Base-by-base conservation (phyloP, 2,113 vertebrate species). In the Carassius carassius region DNA sequence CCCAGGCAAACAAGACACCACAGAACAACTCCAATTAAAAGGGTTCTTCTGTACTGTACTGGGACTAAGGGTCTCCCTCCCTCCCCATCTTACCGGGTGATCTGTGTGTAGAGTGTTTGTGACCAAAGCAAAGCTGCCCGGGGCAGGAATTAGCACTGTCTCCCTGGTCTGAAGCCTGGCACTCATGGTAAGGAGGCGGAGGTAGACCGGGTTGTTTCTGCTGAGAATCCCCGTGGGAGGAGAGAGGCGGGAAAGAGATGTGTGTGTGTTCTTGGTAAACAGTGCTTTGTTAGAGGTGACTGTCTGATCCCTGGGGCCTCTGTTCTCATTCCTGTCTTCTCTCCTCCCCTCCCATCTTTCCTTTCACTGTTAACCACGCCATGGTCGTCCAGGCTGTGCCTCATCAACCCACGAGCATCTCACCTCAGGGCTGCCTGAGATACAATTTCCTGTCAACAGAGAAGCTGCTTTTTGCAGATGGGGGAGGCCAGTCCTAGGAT, bases 1-100 rank as follows among this genome's bases (percentile, higher is more conserved):
- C 93, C 91, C 92, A 92, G 91, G 92, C 67, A 92, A 84, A 93
- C 92, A 94, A 93, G 92, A 92, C 91, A 86, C 91, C 90, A 87
- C 86, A 89, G 90, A 92, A 93, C 93, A 93, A 92, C 91, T 91
- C 92, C 92, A 94, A 94, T 94, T 94, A 94, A 93, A 91, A 93
- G 83, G 90, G 91, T 81, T 91, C 89, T 93, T 92, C 89, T 91
- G 90, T 93, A 94, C 91, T 92, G 93, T 93, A 92, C 92, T 86
- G 90, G 92, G 91, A 88, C 89, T 85, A 70, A 84, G 17, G 56
- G 72, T 76, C 84, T 54, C 63, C 56, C 78, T 84, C 89, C 35
- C 17, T 49, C 70, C 19, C 74, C n/a, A 67, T 86, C 80, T 78
- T 70, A 78, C 67, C 84, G 85, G 86, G 82, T 62, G 16, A 73